A percentile compares a stretch with the other conserved stretches of the same genome.
Evolutionary conservation across 2,888 invertebrate genomes (phyloP).

Genomic region (Anodontia alba): DNA sequence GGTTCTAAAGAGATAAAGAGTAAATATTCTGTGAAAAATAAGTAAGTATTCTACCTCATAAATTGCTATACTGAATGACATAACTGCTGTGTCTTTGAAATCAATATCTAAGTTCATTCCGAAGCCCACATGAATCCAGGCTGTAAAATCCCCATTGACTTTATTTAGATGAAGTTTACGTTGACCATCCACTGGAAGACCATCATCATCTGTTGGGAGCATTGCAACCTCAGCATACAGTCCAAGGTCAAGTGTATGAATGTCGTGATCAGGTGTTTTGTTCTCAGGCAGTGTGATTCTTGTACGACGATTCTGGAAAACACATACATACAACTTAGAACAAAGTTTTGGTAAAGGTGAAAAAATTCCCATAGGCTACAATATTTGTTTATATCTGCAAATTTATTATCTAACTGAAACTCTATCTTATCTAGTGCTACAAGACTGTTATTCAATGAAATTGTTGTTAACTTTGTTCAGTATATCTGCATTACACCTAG

Average conservation of each 20-base stretch:
- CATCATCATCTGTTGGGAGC: conserved; percentile 66
- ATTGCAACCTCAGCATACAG: conserved; percentile 72
- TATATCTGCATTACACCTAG: too few relatives aligned
- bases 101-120: conserved; percentile 74
- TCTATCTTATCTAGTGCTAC: too few relatives aligned
- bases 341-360: too few relatives aligned
- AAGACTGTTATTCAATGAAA: too few relatives aligned
- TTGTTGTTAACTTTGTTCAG: too few relatives aligned
- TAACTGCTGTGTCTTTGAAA: conserved; percentile 67
- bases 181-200: conserved; percentile 54
- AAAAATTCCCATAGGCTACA: too few relatives aligned
- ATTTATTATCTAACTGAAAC: too few relatives aligned
- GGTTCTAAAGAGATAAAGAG: too few relatives aligned
- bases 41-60: too few relatives aligned
- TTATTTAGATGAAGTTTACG: conserved; percentile 51
- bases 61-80: conserved; percentile 72
- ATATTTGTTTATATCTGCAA: too few relatives aligned
- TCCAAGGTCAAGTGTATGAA: conserved; percentile 72
- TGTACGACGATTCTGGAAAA: conserved; percentile 62
- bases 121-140: conserved; percentile 69
- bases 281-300: conserved; percentile 68
- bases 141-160: conserved; percentile 73
- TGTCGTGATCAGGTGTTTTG: conserved; percentile 61
- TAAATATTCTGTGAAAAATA: too few relatives aligned
- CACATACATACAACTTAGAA: too few relatives aligned